Evolutionary conservation across 2,797 vertebrate species (phyloP).

Genomic region (Scleropages formosus): DNA sequence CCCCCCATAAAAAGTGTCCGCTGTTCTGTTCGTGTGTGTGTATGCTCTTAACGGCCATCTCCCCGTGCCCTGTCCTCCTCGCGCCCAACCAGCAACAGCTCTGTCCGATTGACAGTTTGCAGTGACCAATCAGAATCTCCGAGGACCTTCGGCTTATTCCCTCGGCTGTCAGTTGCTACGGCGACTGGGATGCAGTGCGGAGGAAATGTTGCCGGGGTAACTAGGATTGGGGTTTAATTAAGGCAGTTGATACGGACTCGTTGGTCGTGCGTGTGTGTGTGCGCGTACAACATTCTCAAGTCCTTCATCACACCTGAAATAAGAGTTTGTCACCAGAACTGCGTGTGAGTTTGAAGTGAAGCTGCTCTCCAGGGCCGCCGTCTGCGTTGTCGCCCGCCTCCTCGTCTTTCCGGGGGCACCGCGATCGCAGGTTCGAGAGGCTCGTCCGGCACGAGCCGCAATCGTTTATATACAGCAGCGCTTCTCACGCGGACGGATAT

Average conservation of each 20-base stretch:
- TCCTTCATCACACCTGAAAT: no score
- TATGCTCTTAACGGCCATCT: constrained; percentile 15
- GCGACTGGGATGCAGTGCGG: constrained; percentile 62
- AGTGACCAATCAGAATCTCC: constrained; percentile 51
- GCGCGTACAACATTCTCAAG: no score
- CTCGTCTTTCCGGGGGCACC: no score
- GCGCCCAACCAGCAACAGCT: constrained; percentile 28
- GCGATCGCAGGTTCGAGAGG: no score
- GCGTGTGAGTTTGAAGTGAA: no score
- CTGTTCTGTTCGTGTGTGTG: background rate
- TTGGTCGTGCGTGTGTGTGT: constrained; percentile 26
- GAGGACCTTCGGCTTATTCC: constrained; percentile 38
- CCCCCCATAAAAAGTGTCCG: background rate
- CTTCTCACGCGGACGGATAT: no score
- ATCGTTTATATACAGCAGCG: no score
- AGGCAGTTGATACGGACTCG: constrained; percentile 54
- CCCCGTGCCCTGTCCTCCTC: constrained; percentile 35
- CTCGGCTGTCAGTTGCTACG: constrained; percentile 65
- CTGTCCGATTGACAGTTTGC: constrained; percentile 41
- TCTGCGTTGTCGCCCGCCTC: no score
- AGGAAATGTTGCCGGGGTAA: constrained; percentile 69
- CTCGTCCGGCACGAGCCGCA: no score
- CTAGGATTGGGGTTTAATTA: constrained; percentile 61
- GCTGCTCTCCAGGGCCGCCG: no score
- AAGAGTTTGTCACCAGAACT: no score